Conservation (phyloP, 2,113 vertebrate genomes). For the Phyllostomus hastatus region DNA sequence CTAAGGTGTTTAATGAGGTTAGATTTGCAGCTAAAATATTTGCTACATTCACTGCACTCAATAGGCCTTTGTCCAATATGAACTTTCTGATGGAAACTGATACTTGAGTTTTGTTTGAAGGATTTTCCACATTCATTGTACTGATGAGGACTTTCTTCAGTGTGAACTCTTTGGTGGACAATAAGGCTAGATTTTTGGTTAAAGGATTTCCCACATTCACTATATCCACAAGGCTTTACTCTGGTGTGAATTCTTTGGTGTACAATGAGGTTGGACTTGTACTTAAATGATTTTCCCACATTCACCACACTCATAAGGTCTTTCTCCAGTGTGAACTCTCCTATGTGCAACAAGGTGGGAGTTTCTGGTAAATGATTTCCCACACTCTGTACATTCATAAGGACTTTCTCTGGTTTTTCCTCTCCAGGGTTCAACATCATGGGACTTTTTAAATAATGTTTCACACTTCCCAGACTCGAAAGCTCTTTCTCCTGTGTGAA, state of each 20-base stretch:
- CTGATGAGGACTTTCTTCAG: background rate
- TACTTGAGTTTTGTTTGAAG: background rate
- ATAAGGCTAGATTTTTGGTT: background rate
- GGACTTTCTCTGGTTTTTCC: background rate
- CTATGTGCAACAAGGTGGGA: background rate
- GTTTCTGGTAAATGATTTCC: background rate
- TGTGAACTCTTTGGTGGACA: background rate
- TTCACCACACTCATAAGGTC: background rate
- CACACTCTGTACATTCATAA: background rate
- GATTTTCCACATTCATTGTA: background rate
- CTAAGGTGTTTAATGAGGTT: background rate
- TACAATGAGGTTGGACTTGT: background rate
- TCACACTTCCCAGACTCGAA: background rate
- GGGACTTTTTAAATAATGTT: background rate
- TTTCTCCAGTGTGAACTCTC: background rate
- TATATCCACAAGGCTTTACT: background rate
- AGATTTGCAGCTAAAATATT: background rate
- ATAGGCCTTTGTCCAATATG: conserved; percentile 39
- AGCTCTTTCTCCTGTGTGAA: background rate
- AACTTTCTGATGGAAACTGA: conserved; percentile 15
- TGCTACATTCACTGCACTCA: background rate
- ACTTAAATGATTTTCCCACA: background rate
- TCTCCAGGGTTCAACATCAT: background rate
- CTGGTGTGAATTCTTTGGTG: background rate
- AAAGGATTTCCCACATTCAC: background rate